phyloP scores from a whole-genome alignment of 1,140 invertebrate species.

The Halesus radiatus region DNA sequence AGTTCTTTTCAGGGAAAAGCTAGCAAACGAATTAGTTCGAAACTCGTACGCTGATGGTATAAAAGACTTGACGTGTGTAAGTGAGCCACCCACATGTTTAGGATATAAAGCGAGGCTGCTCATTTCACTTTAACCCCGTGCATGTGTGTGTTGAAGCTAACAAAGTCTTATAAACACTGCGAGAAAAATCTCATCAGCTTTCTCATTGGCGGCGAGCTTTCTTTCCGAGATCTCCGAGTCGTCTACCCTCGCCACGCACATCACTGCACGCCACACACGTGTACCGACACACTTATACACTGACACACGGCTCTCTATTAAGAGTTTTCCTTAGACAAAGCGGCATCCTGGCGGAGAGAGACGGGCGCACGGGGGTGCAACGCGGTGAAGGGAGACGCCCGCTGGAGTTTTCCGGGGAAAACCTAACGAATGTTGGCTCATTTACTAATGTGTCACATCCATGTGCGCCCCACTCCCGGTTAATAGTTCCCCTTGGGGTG shows the following conservation, averaged over 20 bases:
- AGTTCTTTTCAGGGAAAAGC: constrained; percentile 42
- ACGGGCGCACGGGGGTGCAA: constrained; percentile 26
- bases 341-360: constrained; percentile 34
- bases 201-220: constrained; percentile 55
- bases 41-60: constrained; percentile 34
- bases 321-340: constrained; percentile 57
- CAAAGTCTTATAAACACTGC: constrained; percentile 57
- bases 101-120: neutral
- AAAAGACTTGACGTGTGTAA: constrained; percentile 34
- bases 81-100: neutral
- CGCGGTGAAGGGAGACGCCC: constrained; percentile 9
- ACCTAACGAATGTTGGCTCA: constrained; percentile 58
- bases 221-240: constrained; percentile 4
- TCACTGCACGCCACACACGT: neutral
- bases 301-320: constrained; percentile 26
- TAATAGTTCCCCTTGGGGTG: constrained; percentile 51
- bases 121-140: constrained; percentile 20
- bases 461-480: constrained; percentile 40
- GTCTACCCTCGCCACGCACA: neutral
- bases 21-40: constrained; percentile 46
- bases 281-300: neutral
- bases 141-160: constrained; percentile 48
- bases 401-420: constrained; percentile 45
- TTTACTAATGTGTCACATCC: constrained; percentile 59
- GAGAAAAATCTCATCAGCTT: constrained; percentile 58